These are phyloP conservation scores for Scatophagus argus DNA, from an alignment of 2,113 vertebrate genomes.

Conservation along the genomic window DNA sequence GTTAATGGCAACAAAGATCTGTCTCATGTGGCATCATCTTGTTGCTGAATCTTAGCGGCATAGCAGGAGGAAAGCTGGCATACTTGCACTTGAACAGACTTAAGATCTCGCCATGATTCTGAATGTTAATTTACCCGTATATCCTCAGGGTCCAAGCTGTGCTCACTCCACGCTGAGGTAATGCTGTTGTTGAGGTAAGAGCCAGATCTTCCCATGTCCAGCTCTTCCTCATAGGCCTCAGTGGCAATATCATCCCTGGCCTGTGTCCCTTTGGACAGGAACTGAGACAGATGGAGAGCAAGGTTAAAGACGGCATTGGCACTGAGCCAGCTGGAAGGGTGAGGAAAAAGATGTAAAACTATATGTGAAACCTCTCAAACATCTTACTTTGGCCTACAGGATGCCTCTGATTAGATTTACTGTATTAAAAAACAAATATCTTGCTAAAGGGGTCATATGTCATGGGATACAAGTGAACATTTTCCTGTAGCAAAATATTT, in stretches of 20 bases:
- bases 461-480: background rate
- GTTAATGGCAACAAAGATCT: background rate
- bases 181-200: slow-evolving; percentile 99
- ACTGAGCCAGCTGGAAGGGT: background rate
- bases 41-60: background rate
- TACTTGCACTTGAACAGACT: background rate
- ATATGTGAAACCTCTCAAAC: background rate
- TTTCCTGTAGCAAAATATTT: background rate
- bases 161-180: slow-evolving; percentile 98
- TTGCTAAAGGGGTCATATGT: background rate
- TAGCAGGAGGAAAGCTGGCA: background rate
- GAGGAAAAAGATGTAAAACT: background rate
- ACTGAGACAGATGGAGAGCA: slow-evolving; percentile 79
- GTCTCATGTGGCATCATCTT: background rate
- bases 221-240: slow-evolving; percentile 97
- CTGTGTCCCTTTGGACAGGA: slow-evolving; percentile 93
- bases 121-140: slow-evolving; percentile 87
- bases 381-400: background rate
- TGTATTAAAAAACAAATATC: background rate
- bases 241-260: slow-evolving; percentile 95
- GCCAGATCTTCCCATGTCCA: slow-evolving; percentile 96
- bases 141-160: slow-evolving; percentile 98
- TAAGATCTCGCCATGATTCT: background rate
- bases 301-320: slow-evolving; percentile 12
- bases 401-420: background rate